phyloP scores from a whole-genome alignment of 2,888 invertebrate genomes.

The Athripsodes cinereus region DNA sequence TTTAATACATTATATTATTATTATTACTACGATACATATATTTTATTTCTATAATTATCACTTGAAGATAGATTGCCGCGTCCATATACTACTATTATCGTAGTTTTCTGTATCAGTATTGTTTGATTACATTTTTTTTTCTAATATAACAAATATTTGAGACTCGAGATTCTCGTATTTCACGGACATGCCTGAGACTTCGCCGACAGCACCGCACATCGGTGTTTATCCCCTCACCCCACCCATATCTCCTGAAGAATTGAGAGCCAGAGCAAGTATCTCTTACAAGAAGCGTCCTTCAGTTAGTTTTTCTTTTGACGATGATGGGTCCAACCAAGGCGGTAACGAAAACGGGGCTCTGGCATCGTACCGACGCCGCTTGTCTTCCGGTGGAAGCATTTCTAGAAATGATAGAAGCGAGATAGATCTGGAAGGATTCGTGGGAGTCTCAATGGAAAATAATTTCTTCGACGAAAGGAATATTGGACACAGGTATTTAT shows the following conservation, averaged over 20 bases:
- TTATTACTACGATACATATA: no score
- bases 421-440: slow-evolving; percentile 50
- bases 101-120: no score
- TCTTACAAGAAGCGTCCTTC: slow-evolving; percentile 39
- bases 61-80: no score
- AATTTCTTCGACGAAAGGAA: slow-evolving; percentile 53
- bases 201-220: slow-evolving; percentile 39
- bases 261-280: slow-evolving; percentile 55
- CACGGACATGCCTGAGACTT: slow-evolving; percentile 52
- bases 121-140: no score
- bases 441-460: slow-evolving; percentile 41
- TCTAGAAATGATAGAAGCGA: slow-evolving; percentile 42
- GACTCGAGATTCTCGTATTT: no score
- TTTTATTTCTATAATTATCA: no score
- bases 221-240: slow-evolving; percentile 50
- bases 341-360: slow-evolving; percentile 37
- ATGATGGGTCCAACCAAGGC: slow-evolving; percentile 41
- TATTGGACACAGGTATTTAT: slow-evolving; percentile 52
- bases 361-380: slow-evolving; percentile 8
- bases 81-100: no score
- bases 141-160: no score
- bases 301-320: slow-evolving; percentile 39
- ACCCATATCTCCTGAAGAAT: slow-evolving; percentile 45
- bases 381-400: slow-evolving; percentile 21
- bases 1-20: no score